Evolutionary conservation across 1,140 invertebrate genomes (phyloP), one percentile per base, ranked within the genome.

Genomic region (Chlorops oryzae): DNA sequence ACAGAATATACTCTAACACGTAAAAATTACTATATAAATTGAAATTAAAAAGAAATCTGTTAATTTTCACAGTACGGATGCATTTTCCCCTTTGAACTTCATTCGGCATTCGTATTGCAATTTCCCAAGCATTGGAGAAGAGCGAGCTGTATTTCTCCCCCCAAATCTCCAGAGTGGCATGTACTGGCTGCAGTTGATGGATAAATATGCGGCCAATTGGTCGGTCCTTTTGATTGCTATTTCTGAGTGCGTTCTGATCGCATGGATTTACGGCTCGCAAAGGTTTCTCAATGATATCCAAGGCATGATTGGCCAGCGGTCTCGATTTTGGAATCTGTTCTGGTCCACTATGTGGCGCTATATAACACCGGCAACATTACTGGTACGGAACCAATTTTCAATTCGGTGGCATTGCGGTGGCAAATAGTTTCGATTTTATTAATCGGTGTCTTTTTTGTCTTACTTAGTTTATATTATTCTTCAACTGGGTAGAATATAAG

Each of bases 191-290:
- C 86, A 90, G 61, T 60, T 92, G 49, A 88, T 91, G 83, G 88
- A 91, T 59, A 88, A 87, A 56, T 90, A 92, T 61, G 87, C 88
- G 1, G 88, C 88, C 15, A 90, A 88, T 62, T 91, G 86, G 82
- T 88, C 87, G 15, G 88, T 90, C 1, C 73, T 90, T 35, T 74
- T 91, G 10, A 89, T 91, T 54, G 88, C 87, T 7, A 86, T 90
- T 38, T 76, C 78, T 24, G 88, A 92, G 70, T 83, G 87, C 47
- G 80, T 89, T 38, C 76, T 88, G 1, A 83, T 92, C 24, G 82
- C 83, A 9, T 91, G 87, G 86, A 79, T 91, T 3, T 91, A 91
- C 65, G 88, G 88, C 0, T 83, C 86, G 1, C 83, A 89, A 62
- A 79, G 86, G 32, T 91, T 91, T 63, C 76, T 87, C 34, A 78